phyloP scores from a whole-genome alignment of 2,888 invertebrate genomes.

The Hartigia nigra region DNA sequence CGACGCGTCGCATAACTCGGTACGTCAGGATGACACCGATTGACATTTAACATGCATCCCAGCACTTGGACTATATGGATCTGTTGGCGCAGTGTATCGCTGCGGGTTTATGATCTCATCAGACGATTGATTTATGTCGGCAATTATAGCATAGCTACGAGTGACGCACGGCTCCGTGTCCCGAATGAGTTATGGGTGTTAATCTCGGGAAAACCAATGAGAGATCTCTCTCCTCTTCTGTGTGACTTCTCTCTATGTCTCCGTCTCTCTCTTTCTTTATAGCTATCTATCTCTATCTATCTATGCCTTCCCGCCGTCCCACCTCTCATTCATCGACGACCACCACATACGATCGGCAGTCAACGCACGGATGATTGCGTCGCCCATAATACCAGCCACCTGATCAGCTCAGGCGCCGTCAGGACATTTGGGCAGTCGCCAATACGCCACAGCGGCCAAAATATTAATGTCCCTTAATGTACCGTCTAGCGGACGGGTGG shows the following conservation, averaged over 20 bases:
- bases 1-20: constrained; percentile 26
- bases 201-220: constrained; percentile 63
- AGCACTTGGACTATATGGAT: constrained; percentile 53
- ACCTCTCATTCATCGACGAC: not conserved
- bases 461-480: constrained; percentile 48
- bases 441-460: constrained; percentile 38
- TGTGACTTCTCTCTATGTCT: constrained; percentile 7
- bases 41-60: constrained; percentile 59
- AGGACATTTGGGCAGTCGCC: constrained; percentile 44
- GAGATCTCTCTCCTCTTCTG: constrained; percentile 26
- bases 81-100: constrained; percentile 61
- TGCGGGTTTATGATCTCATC: constrained; percentile 66
- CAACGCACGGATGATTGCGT: constrained; percentile 46
- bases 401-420: constrained; percentile 37
- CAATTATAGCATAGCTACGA: constrained; percentile 64
- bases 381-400: constrained; percentile 38
- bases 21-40: constrained; percentile 51
- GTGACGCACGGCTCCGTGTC: constrained; percentile 61
- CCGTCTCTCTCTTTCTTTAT: constrained; percentile 10
- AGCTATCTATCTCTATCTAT: constrained; percentile 17
- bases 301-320: constrained; percentile 7
- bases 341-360: constrained; percentile 39
- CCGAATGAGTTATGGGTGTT: constrained; percentile 64
- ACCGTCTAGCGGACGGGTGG: not conserved
- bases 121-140: constrained; percentile 65